These are phyloP conservation scores for Mustela nigripes DNA, from an alignment of 2,113 vertebrate species.

Conservation along the genomic window DNA sequence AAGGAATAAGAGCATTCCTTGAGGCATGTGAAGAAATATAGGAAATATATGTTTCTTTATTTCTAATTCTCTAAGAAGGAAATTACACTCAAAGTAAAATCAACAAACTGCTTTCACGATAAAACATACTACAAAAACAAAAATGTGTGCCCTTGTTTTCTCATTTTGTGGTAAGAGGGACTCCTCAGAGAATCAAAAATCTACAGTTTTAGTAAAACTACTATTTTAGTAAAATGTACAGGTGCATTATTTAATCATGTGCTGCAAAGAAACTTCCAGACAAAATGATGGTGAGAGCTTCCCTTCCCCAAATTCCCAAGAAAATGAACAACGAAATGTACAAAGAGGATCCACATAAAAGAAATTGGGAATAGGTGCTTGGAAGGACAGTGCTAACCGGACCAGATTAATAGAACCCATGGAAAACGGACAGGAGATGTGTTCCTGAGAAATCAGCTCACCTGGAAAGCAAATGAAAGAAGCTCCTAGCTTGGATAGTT, in stretches of 20 bases:
- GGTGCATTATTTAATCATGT: constrained; percentile 9
- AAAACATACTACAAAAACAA: not conserved
- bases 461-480: not conserved
- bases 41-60: constrained; percentile 17
- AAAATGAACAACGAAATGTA: not conserved
- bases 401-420: not conserved
- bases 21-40: not conserved
- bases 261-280: constrained; percentile 12
- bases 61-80: constrained; percentile 14
- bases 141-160: not conserved
- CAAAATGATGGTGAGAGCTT: not conserved
- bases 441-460: not conserved
- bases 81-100: constrained; percentile 30
- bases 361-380: not conserved
- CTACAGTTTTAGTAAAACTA: constrained; percentile 19
- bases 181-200: constrained; percentile 47
- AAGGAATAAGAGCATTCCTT: not conserved
- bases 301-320: not conserved
- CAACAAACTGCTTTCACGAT: constrained; percentile 6
- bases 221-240: constrained; percentile 16
- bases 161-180: not conserved
- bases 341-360: not conserved
- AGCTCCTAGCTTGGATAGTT: not conserved
- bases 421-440: not conserved
- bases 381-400: not conserved